Evolutionary conservation across 2,888 invertebrate species (phyloP).

Genomic region (Lysandra bellargus): DNA sequence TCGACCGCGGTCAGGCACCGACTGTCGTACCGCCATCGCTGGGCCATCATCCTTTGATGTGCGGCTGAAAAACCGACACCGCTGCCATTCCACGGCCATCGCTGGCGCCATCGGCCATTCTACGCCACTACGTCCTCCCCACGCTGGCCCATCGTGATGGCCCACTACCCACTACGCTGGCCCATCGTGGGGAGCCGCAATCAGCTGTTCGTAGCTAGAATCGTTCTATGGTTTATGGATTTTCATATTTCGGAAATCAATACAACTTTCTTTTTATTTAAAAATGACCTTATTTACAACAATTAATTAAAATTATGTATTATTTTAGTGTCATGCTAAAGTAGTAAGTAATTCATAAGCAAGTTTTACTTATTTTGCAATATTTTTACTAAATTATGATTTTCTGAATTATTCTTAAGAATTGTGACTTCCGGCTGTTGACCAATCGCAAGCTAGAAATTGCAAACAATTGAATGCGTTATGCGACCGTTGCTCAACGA

Average conservation of each 20-base stretch:
- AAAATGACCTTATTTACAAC: neutral
- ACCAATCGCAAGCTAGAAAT: conserved; percentile 9
- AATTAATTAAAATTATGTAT: neutral
- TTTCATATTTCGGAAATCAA: neutral
- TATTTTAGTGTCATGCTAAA: neutral
- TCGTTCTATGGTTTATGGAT: neutral
- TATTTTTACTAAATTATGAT: neutral
- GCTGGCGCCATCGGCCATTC: no score
- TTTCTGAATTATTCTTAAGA: neutral
- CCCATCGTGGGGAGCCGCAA: no score
- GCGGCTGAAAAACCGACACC: no score
- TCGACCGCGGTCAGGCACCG: no score
- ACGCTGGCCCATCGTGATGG: no score
- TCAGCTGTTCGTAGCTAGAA: no score
- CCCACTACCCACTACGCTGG: no score
- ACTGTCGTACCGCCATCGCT: no score
- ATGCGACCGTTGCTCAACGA: conserved; percentile 6
- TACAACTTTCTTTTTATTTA: neutral
- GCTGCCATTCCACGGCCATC: no score
- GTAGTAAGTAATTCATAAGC: neutral
- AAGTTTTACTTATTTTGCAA: neutral
- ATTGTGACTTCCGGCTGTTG: neutral
- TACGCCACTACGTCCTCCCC: no score
- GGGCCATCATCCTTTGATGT: no score
- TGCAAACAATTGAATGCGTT: conserved; percentile 20